Conservation (phyloP, 2,113 vertebrate genomes). For the Phalacrocorax pelagicus region DNA sequence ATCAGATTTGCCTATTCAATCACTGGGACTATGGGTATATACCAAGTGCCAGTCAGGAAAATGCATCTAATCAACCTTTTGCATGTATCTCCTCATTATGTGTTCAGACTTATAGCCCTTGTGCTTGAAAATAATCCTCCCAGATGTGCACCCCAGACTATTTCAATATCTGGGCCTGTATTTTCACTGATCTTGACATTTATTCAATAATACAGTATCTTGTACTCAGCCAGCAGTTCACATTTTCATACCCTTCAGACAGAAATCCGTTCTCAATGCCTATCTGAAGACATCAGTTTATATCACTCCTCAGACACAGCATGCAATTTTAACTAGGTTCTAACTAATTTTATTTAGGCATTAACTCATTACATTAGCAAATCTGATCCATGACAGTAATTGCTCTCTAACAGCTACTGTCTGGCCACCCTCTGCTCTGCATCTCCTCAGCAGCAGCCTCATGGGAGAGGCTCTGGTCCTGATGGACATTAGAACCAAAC, state of each 20-base stretch:
- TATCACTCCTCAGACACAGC: not conserved
- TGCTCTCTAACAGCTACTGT: not conserved
- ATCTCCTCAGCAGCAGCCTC: not conserved
- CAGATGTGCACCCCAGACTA: not conserved
- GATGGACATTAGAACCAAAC: not conserved
- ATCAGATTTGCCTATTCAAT: not conserved
- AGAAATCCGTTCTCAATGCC: not conserved
- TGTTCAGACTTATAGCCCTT: not conserved
- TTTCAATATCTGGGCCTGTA: not conserved
- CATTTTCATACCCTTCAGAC: not conserved
- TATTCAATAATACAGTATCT: not conserved
- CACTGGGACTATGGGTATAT: not conserved
- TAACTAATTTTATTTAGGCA: conserved; percentile 18
- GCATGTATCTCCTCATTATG: not conserved
- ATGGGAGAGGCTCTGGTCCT: not conserved
- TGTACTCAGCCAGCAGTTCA: not conserved
- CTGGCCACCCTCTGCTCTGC: not conserved
- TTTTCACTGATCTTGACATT: not conserved
- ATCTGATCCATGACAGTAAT: conserved; percentile 28
- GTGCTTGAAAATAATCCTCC: not conserved
- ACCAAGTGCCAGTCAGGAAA: not conserved
- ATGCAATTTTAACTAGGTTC: not conserved
- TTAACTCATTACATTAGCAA: conserved; percentile 14
- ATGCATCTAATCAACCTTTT: not conserved
- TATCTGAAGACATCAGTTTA: not conserved